These are phyloP conservation scores for Tetragonula carbonaria DNA, from an alignment of 2,888 invertebrate species.

Conservation along the genomic window DNA sequence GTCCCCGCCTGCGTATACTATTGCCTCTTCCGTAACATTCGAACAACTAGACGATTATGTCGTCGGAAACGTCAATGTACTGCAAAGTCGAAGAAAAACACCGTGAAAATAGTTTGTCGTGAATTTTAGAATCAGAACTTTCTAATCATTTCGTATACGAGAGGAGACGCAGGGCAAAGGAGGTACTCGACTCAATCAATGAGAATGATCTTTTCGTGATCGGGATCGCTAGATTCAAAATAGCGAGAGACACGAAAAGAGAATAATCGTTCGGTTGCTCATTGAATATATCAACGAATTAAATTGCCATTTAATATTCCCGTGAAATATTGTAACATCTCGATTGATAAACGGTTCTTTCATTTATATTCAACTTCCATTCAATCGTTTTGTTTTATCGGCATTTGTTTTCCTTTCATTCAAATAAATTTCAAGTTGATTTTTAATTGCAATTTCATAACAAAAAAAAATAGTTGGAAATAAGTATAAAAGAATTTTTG, in stretches of 20 bases:
- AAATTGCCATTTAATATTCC: neutral
- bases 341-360: neutral
- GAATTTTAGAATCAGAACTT: neutral
- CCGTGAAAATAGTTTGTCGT: conserved; percentile 42
- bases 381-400: neutral
- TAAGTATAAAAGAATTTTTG: neutral
- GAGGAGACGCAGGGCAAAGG: conserved; percentile 42
- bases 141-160: conserved; percentile 32
- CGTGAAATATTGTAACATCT: neutral
- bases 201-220: conserved; percentile 23
- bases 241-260: conserved; percentile 30
- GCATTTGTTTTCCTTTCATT: rapidly evolving
- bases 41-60: conserved; percentile 13
- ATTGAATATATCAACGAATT: neutral
- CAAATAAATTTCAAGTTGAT: neutral
- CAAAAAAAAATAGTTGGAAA: neutral
- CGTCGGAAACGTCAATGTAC: conserved; percentile 6
- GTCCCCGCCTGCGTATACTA: conserved; percentile 47
- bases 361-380: neutral
- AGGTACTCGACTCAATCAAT: conserved; percentile 40
- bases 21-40: conserved; percentile 5
- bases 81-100: conserved; percentile 41
- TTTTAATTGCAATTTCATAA: neutral
- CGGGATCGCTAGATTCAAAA: conserved; percentile 18
- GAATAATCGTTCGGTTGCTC: conserved; percentile 38